Evolutionary conservation across 1,140 invertebrate species (phyloP).

Genomic region (Trichoplusia ni): DNA sequence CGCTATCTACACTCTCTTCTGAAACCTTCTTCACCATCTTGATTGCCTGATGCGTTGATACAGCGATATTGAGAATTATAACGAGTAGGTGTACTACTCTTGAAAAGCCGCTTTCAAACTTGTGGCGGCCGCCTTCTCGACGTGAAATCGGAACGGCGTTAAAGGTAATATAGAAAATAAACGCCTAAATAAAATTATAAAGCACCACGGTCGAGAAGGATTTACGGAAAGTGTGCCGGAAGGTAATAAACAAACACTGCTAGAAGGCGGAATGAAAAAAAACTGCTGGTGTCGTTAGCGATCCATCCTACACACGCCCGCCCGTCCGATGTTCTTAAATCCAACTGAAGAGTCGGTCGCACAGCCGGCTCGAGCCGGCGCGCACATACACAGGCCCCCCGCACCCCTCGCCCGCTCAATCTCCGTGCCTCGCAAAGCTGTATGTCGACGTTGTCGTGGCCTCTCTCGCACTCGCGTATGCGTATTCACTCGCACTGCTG

Average conservation of each 20-base stretch:
- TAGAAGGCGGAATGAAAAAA: constrained; percentile 79
- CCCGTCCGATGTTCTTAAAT: constrained; percentile 81
- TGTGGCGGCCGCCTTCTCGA: constrained; percentile 78
- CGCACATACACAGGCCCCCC: constrained; percentile 46
- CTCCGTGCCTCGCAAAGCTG: constrained; percentile 32
- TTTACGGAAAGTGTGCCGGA: constrained; percentile 74
- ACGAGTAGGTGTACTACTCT: constrained; percentile 77
- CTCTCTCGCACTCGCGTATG: constrained; percentile 66
- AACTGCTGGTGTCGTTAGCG: constrained; percentile 75
- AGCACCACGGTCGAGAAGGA: constrained; percentile 78
- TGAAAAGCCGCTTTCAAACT: constrained; percentile 80
- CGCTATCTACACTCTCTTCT: constrained; percentile 80
- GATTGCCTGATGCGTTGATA: constrained; percentile 71
- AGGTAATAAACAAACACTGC: constrained; percentile 80
- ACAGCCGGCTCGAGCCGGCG: constrained; percentile 58
- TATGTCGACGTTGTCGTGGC: constrained; percentile 65
- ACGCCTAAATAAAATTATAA: constrained; percentile 67
- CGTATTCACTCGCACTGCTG: constrained; percentile 70
- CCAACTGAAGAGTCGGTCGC: constrained; percentile 68
- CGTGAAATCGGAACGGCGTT: constrained; percentile 79
- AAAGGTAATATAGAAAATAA: constrained; percentile 62
- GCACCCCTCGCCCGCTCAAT: constrained; percentile 26
- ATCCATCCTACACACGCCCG: constrained; percentile 80
- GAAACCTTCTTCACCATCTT: constrained; percentile 82
- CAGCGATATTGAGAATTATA: constrained; percentile 67